These are phyloP conservation scores for Pseudochromis fuscus DNA, from an alignment of 2,797 vertebrate species.

Conservation along the genomic window DNA sequence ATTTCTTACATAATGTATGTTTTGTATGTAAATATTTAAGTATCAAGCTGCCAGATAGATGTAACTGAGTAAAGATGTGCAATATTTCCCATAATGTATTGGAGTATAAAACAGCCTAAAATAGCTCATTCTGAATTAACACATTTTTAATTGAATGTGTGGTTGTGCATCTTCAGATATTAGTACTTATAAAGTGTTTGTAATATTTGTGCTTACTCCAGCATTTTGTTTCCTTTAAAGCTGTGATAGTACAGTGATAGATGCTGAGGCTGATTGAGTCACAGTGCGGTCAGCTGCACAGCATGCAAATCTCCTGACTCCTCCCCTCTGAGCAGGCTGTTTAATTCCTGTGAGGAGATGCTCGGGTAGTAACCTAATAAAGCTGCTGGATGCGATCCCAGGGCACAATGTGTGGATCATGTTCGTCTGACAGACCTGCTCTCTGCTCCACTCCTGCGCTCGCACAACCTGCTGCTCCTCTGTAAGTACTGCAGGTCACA, in stretches of 20 bases:
- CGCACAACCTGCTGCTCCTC: constrained; percentile 58
- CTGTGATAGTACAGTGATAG: constrained; percentile 26
- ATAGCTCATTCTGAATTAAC: background rate
- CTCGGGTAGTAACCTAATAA: constrained; percentile 77
- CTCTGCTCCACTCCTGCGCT: constrained; percentile 52
- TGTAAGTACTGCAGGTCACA: constrained; percentile 66
- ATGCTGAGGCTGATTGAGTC: constrained; percentile 53
- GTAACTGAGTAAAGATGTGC: background rate
- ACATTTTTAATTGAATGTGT: background rate
- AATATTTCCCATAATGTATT: background rate
- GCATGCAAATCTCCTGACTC: constrained; percentile 61
- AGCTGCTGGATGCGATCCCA: constrained; percentile 71
- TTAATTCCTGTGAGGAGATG: constrained; percentile 76
- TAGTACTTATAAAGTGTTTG: background rate
- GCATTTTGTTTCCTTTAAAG: constrained; percentile 15
- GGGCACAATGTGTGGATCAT: constrained; percentile 76
- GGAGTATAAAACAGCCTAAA: background rate
- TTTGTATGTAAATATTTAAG: too few species aligned
- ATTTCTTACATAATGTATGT: too few species aligned
- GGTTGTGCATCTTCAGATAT: background rate
- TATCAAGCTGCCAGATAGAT: too few species aligned
- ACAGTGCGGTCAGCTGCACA: constrained; percentile 32
- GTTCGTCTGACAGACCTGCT: constrained; percentile 68
- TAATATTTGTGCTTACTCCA: background rate
- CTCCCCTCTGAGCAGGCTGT: constrained; percentile 63